These are phyloP conservation scores for Laterallus jamaicensis DNA, from an alignment of 2,113 vertebrate species.

Conservation along the genomic window DNA sequence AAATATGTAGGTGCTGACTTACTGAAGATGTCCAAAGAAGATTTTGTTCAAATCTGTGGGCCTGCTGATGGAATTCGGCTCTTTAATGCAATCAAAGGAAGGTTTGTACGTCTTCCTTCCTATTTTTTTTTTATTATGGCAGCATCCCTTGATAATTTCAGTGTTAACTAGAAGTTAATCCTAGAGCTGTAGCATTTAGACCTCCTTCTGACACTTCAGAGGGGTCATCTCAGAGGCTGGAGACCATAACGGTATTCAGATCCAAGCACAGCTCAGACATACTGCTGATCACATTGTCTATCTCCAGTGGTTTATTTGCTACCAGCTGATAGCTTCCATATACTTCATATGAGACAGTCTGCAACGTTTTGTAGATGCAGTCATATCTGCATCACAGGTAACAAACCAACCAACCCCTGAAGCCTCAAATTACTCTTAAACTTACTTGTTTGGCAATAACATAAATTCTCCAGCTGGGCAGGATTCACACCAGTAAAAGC, in stretches of 20 bases:
- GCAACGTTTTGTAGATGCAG: neutral
- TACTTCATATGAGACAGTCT: neutral
- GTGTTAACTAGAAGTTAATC: neutral
- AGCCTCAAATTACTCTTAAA: neutral
- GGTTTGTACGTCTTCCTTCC: conserved; percentile 75
- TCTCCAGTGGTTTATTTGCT: neutral
- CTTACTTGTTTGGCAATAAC: neutral
- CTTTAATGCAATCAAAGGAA: conserved; percentile 93
- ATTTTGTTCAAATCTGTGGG: conserved; percentile 93
- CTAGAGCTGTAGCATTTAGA: neutral
- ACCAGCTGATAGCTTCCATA: neutral
- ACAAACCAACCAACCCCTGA: neutral
- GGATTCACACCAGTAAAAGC: neutral
- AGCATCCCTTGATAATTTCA: neutral
- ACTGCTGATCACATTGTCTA: neutral
- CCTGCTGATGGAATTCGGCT: conserved; percentile 94
- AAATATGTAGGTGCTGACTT: conserved; percentile 87
- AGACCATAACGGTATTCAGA: neutral
- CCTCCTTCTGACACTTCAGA: neutral
- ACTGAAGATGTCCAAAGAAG: conserved; percentile 91
- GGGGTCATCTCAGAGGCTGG: neutral
- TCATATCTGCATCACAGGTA: neutral
- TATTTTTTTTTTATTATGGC: neutral
- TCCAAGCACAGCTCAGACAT: neutral
- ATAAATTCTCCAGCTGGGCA: neutral